Conservation (phyloP, 2,797 vertebrate genomes). For the Pipistrellus kuhlii region DNA sequence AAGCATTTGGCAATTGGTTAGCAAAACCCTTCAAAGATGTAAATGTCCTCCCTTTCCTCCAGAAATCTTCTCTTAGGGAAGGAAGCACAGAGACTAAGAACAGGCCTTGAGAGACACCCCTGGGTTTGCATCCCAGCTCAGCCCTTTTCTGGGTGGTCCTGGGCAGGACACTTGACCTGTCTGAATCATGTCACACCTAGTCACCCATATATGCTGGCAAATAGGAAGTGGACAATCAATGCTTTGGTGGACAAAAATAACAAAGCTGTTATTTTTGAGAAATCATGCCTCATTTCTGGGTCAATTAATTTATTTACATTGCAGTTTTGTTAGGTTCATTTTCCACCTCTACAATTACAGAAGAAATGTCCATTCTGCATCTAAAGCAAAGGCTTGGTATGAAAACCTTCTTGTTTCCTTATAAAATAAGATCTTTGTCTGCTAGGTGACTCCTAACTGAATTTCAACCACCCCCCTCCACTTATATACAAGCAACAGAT, state of each 20-base stretch:
- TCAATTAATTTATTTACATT: conserved; percentile 11
- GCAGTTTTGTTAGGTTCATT: not conserved
- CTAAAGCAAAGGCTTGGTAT: not conserved
- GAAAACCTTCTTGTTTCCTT: not conserved
- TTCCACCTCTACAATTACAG: not conserved
- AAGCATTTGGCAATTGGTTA: not conserved
- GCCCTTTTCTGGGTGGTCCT: not conserved
- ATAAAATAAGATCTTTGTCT: not conserved
- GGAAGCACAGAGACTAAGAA: not conserved
- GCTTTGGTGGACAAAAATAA: too few species aligned
- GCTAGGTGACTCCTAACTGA: not conserved
- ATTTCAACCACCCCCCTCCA: not conserved
- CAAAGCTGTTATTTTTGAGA: not conserved
- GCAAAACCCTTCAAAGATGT: not conserved
- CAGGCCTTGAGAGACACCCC: not conserved
- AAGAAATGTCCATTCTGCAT: not conserved
- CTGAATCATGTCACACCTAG: not conserved
- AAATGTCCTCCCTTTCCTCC: not conserved
- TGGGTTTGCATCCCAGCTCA: not conserved
- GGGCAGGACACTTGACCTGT: not conserved
- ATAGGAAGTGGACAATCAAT: not conserved
- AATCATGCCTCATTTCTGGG: conserved; percentile 2
- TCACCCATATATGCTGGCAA: not conserved
- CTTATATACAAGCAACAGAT: not conserved
- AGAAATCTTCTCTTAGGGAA: not conserved